Evolutionary conservation across 2,797 vertebrate genomes (phyloP), one percentile per base, ranked within the genome.

Genomic region (Acridotheres tristis): DNA sequence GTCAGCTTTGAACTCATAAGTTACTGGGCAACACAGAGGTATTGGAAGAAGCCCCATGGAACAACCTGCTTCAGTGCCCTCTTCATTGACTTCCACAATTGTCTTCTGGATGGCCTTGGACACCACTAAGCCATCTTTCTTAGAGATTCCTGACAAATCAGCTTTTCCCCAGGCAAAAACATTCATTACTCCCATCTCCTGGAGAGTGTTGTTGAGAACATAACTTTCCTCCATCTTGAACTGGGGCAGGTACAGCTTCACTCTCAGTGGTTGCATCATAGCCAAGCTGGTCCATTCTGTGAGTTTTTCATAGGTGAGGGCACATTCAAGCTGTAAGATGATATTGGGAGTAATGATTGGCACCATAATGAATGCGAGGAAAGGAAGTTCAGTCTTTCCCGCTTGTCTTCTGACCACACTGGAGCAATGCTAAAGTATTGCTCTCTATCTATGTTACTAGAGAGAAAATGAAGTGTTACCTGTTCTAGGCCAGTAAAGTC

Each of bases 1-100:
- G 63, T 99, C 98, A 8, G 98, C 98, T 11, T 34, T 98, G 93
- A 99, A 98, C 38, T 95, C 94, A 2, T 57, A 85, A 54, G 67
- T 76, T 58, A 43, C 9, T 20, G 92, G 89, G 32, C 4, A 17
- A 30, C 89, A 78, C 43, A 94, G 66, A 57, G 80, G 85, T 32
- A 71, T 38, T 74, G 18, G 15, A 71, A 55, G 38, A 43, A 95
- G 54, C 6, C 93, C 97, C 19, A 53, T 78, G 42, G 96, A 92
- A 5, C 82, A 82, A 1, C 38, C 88, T 15, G 97, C 98, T 87
- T 97, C 97, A 0, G 97, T 98, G 38, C 98, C 98, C 55, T 98
- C 96, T 92, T 98, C 97, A 0, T 92, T 98, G 77, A 98, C 97
- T 62, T 98, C 97, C 87, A 98, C 25, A 0, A 94, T 97, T 22